Evolutionary conservation across 2,888 invertebrate genomes (phyloP).

Genomic region (Ennomos fuscantarius): DNA sequence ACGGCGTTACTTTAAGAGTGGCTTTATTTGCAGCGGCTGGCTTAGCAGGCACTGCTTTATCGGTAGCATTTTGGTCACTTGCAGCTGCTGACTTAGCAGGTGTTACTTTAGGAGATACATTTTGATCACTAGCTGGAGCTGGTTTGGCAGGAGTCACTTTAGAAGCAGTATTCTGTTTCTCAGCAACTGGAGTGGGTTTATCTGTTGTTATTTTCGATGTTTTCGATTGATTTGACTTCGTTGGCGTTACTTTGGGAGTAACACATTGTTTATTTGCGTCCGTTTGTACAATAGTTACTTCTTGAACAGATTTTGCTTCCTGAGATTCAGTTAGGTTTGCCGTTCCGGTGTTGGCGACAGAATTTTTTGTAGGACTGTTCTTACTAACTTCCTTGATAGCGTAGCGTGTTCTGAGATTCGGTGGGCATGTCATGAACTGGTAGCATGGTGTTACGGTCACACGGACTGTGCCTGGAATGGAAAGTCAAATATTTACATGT

Average conservation of each 20-base stretch:
- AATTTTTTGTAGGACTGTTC: constrained; percentile 21
- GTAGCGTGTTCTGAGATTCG: constrained; percentile 55
- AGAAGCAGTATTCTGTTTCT: neutral
- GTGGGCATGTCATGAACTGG: constrained; percentile 61
- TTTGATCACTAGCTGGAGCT: neutral
- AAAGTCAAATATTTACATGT: neutral
- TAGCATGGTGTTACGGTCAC: constrained; percentile 61
- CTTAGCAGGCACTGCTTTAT: constrained; percentile 4
- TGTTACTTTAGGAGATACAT: constrained; percentile 22
- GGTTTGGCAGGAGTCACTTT: constrained; percentile 9
- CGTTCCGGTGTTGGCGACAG: constrained; percentile 4
- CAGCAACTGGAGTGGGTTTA: neutral
- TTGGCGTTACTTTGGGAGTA: constrained; percentile 7
- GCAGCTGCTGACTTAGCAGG: constrained; percentile 9
- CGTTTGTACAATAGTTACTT: neutral
- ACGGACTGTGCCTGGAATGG: constrained; percentile 60
- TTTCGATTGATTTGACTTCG: constrained; percentile 8
- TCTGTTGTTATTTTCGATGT: constrained; percentile 4
- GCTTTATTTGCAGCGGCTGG: neutral
- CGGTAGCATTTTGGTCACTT: constrained; percentile 1
- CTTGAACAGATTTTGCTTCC: constrained; percentile 1
- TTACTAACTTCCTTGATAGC: constrained; percentile 19
- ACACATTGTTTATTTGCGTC: constrained; percentile 9
- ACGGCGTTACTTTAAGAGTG: too few species aligned
- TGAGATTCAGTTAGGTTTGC: constrained; percentile 11